Evolutionary conservation across 2,888 invertebrate genomes (phyloP), one percentile per base, ranked within the genome.

Genomic region (Tholera decimalis): DNA sequence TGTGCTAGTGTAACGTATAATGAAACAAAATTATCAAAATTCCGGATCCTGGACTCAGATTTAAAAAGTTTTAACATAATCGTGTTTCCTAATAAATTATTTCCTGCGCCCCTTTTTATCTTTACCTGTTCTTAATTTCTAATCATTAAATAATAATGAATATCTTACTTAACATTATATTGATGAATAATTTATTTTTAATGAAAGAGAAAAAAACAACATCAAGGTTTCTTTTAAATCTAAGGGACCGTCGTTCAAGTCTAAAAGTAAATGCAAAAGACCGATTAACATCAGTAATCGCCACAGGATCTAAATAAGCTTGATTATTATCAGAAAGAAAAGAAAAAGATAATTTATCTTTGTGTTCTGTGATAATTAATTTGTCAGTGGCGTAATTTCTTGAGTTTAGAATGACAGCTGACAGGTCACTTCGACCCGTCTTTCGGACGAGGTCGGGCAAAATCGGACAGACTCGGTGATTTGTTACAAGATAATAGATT

Each of bases 361-460:
- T 30, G 33, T 58, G 47, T 44, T 33, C 37, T 46, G 59, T 18
- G 54, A 47, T 77, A 79, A 78, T 77, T 74, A 63, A 67, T 77
- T 73, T 60, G 58, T 65, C 59, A 47, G 56, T 11, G 46, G 46
- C 22, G 28, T 70, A 77, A 78, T 66, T 70, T 57, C 57, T 58
- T 8, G 33, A 30, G 43, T 49, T 20, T 13, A 26, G 22, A 59
- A 64, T 64, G 59, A 64, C 77, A 64, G 77, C 58, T 63, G 73
- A 47, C 77, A 39, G 67, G 57, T 24, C 35, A 7, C 5, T 18
- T 54, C 8, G n/a, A 33, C 22, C 33, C 1, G 47, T 11, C 39
- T 28, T 50, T 54, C 30, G n/a, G 9, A 3, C 18, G 11, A 0
- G 30, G 15, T 65, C 18, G 18, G 13, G 37, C 11, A 11, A 4